Evolutionary conservation across 2,888 invertebrate species (phyloP).

Genomic region (Drosophila fulvimacula): DNA sequence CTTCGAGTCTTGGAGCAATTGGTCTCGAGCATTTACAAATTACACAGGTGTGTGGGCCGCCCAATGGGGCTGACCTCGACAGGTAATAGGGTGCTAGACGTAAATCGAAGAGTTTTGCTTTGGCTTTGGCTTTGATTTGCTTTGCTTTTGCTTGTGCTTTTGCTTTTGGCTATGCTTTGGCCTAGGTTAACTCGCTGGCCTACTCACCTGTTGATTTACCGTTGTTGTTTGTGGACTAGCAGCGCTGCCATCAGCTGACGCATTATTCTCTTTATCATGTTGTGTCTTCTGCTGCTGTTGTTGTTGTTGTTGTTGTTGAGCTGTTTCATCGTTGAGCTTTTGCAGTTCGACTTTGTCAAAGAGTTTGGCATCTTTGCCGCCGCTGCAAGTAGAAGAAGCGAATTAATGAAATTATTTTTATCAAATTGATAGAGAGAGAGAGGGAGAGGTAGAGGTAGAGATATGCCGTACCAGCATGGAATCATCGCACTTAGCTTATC

Average conservation of each 20-base stretch:
- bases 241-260: conserved; percentile 50
- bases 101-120: conserved; percentile 34
- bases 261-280: conserved; percentile 49
- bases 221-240: conserved; percentile 30
- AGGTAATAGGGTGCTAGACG: background rate
- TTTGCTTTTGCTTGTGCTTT: conserved; percentile 27
- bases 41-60: conserved; percentile 6
- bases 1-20: conserved; percentile 10
- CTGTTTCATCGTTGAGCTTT: conserved; percentile 58
- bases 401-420: background rate
- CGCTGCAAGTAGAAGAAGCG: conserved; percentile 44
- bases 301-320: conserved; percentile 34
- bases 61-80: background rate
- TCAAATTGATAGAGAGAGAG: background rate
- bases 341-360: conserved; percentile 68
- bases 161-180: conserved; percentile 32
- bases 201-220: conserved; percentile 60
- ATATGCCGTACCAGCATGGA: conserved; percentile 62
- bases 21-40: conserved; percentile 15
- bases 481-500: conserved; percentile 65
- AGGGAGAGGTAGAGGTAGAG: no score
- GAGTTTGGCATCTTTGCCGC: conserved; percentile 75
- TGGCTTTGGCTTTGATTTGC: conserved; percentile 14
- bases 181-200: conserved; percentile 36
- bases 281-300: conserved; percentile 31